Conservation (phyloP, 1,140 invertebrate species). For the Drosophila leontia region DNA sequence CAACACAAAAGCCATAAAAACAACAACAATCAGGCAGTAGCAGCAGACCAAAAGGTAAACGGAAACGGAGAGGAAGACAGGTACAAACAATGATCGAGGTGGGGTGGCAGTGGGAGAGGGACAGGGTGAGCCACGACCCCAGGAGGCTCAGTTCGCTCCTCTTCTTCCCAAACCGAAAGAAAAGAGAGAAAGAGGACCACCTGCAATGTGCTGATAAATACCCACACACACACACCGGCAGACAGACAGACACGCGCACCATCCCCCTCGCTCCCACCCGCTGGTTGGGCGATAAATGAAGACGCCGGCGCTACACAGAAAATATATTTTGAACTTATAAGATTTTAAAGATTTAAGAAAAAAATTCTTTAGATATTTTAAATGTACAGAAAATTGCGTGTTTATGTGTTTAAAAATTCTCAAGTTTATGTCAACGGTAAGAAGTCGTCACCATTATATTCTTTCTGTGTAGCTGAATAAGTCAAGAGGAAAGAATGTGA, state of each 20-base stretch:
- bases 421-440: not conserved
- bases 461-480: constrained; percentile 6
- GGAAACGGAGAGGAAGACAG: constrained; percentile 48
- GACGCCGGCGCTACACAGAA: constrained; percentile 72
- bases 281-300: constrained; percentile 68
- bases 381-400: not conserved
- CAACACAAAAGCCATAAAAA: constrained; percentile 14
- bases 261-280: constrained; percentile 20
- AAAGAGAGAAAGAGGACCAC: constrained; percentile 59
- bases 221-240: constrained; percentile 36
- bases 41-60: constrained; percentile 56
- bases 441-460: not conserved
- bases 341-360: too few relatives aligned
- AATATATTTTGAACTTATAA: not conserved
- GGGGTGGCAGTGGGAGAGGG: constrained; percentile 8
- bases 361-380: not conserved
- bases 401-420: too few relatives aligned
- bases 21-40: constrained; percentile 20
- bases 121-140: constrained; percentile 26
- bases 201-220: constrained; percentile 82
- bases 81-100: constrained; percentile 11
- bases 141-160: constrained; percentile 25
- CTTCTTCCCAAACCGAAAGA: constrained; percentile 25
- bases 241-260: constrained; percentile 14
- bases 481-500: constrained; percentile 12